Evolutionary conservation across 2,888 invertebrate species (phyloP), one percentile per base, ranked within the genome.

Genomic region (Meloe dianella): DNA sequence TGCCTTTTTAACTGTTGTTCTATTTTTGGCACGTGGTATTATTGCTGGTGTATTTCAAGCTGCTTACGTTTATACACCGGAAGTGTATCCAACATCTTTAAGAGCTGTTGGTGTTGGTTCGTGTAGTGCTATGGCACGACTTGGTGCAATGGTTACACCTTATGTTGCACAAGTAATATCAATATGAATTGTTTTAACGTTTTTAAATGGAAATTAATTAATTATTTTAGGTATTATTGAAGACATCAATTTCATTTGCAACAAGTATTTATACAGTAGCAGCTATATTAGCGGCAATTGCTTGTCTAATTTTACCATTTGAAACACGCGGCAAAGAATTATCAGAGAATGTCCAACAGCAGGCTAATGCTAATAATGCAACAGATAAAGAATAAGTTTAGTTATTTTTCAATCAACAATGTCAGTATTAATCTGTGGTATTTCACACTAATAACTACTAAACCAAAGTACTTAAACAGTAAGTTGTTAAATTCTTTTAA

Each of bases 31-130:
- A 0, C 88, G 97, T 74, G 96, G 95, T 5, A 92, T 97, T 70
- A 95, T 97, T 75, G 95, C 96, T 22, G 97, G 97, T 0, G 90
- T 96, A 1, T 97, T 97, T 82, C 96, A 97, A 87, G 96, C 96
- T 0, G 95, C 96, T 0, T 97, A 97, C 79, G 96, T 97, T 6
- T 97, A 97, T 80, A 97, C 97, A 7, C 96, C 97, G 8, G 97
- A 97, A 89, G 94, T 96, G 4, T 97, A 96, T 81, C 96, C 97
- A 0, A 95, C 95, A 0, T 92, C 94, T 22, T 84, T 96, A 59
- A 85, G 96, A 64, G 92, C 96, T 1, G 90, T 96, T 6, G 97
- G 97, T 0, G 92, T 97, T n/a, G 96, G 96, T 7, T 92, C 94
- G 0, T 95, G 96, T 80, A 95, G 95, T 75, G 93, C 94, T 0